A percentile compares a stretch with the other conserved stretches of the same genome.
These are phyloP conservation scores for Sarcophaga carnaria DNA, from an alignment of 2,888 invertebrate genomes.

Conservation along the genomic window DNA sequence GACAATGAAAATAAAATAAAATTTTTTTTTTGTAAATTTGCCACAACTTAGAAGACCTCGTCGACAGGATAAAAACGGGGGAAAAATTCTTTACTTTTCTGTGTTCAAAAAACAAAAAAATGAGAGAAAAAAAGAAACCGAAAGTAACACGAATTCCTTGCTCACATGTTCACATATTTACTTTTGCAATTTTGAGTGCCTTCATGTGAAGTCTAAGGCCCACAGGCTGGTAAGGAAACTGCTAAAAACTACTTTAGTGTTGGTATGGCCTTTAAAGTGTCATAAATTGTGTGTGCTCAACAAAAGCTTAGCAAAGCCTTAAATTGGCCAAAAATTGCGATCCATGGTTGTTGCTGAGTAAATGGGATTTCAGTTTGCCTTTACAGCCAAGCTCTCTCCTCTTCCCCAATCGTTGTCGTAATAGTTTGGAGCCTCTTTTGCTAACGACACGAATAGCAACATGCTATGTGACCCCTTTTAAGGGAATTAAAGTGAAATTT, in stretches of 20 bases:
- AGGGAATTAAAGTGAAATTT: constrained; percentile 37
- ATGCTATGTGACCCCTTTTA: constrained; percentile 59
- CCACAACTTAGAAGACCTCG: constrained; percentile 14
- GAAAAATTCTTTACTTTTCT: not conserved
- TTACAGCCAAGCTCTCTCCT: not conserved
- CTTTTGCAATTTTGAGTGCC: not conserved
- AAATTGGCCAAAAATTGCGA: constrained; percentile 62
- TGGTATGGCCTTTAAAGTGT: constrained; percentile 65
- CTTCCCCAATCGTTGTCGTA: not conserved
- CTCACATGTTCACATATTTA: not conserved
- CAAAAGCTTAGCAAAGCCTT: constrained; percentile 65
- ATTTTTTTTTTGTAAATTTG: constrained; percentile 34
- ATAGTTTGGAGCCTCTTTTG: constrained; percentile 8
- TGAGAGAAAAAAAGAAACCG: not conserved
- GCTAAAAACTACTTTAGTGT: constrained; percentile 62
- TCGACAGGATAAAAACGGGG: not conserved
- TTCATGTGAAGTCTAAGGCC: not conserved
- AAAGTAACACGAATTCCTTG: constrained; percentile 22
- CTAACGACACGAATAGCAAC: constrained; percentile 42
- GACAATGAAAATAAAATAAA: not conserved
- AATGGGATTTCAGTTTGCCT: not conserved
- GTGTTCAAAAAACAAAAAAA: not conserved
- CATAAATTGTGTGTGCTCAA: constrained; percentile 68
- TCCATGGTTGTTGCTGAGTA: constrained; percentile 13
- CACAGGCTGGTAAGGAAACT: not conserved